phyloP scores from a whole-genome alignment of 2,797 vertebrate species.

The Acanthurus leucopareius region DNA sequence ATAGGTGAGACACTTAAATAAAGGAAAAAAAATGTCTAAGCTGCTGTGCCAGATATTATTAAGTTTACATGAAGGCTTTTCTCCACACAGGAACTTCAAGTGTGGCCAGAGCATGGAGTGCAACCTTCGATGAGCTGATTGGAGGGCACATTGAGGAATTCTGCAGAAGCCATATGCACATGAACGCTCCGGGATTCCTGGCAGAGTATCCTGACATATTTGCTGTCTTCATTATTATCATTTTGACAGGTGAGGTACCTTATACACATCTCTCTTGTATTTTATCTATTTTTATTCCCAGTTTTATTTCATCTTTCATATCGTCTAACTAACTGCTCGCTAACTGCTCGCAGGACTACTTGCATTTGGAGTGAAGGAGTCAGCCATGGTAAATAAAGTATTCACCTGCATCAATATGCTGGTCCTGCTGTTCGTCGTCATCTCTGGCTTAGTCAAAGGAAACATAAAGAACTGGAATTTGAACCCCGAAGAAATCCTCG shows the following conservation, averaged over 20 bases:
- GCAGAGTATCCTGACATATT: conserved; percentile 95
- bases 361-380: conserved; percentile 95
- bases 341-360: conserved; percentile 86
- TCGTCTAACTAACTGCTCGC: neutral
- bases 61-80: neutral
- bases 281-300: too few relatives aligned
- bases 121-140: conserved; percentile 94
- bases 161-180: conserved; percentile 86
- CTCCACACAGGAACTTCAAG: conserved; percentile 92
- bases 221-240: conserved; percentile 92
- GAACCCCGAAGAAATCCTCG: conserved; percentile 82
- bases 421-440: conserved; percentile 92
- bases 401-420: conserved; percentile 96
- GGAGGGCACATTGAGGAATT: conserved; percentile 89
- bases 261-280: too few relatives aligned
- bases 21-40: neutral
- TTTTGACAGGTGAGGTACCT: conserved; percentile 88
- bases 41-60: neutral
- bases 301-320: too few relatives aligned
- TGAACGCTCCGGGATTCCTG: conserved; percentile 89
- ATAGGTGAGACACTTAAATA: conserved; percentile 87
- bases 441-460: conserved; percentile 94
- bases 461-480: conserved; percentile 91
- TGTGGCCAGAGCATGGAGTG: conserved; percentile 96
- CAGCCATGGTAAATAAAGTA: conserved; percentile 94